Base-by-base conservation (phyloP, 1,140 invertebrate species). In the Bombus waltoni region DNA sequence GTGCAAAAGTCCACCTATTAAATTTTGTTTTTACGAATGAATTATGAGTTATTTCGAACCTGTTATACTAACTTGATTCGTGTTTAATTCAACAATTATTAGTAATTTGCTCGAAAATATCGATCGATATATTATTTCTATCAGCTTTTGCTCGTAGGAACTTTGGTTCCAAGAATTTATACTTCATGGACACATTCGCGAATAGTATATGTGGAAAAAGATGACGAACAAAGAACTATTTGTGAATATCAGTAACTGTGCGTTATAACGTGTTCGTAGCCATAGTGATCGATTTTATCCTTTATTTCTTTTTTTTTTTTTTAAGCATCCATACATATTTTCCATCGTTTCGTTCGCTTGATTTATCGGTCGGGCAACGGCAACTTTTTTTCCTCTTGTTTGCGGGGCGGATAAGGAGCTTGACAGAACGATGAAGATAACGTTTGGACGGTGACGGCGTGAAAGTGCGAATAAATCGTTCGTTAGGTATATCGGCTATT, bases 371-470 rank as follows among this genome's bases (percentile, higher is more conserved):
- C 5, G 15, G 9, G 5, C 25, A 28, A 28, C 10, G 15, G 13
- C 35, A 18, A 28, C 18, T 38, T 70, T 80, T 77, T 62, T n/a
- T 22, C 22, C 40, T 9, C 3, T 4, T 25, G 40, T 42, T 74
- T 44, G 44, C 40, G 40, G n/a, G 11, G 47, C 44, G 44, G 47
- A 53, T 38, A 53, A 80, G 65, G 15, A 70, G 25, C 57, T 42
- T 32, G 76, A 78, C 32, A 42, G 44, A 22, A 3, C 78, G 78
- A 80, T 47, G 62, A 44, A 70, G 78, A 70, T 80, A 80, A 70
- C 42, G 32, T 68, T 79, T 28, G 22, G 9, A 42, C 59, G 62
- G 2, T 47, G 59, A 35, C n/a, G 65, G 44, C 78, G 32, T 70
- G 42, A 53, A 80, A 80, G 13, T 70, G 15, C 32, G 77, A 80